Percentiles rank a stretch among this genome's conserved stretches.
Conservation (phyloP, 1,140 invertebrate genomes). For the Amphibalanus amphitrite region DNA sequence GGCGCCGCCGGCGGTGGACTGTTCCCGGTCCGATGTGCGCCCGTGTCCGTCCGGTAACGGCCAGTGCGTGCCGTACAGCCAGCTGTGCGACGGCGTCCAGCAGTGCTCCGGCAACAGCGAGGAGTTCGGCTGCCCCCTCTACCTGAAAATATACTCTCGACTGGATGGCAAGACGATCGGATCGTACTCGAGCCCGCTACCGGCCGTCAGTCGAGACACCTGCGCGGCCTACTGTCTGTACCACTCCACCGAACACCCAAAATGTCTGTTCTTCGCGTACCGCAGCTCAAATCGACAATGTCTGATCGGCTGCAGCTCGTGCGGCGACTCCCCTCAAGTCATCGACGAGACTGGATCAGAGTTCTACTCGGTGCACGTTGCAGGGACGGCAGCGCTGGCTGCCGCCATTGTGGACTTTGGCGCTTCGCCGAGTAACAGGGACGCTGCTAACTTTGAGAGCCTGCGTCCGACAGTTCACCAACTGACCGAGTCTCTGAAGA, state of each 20-base stretch:
- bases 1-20: not conserved
- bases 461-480: not conserved
- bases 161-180: not conserved
- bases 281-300: not conserved
- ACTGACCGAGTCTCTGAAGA: not conserved
- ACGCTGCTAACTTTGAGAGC: not conserved
- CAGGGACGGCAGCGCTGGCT: too few species aligned
- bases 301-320: not conserved
- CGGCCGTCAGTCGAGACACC: not conserved
- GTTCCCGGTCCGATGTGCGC: not conserved
- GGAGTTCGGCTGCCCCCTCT: not conserved
- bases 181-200: not conserved
- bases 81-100: not conserved
- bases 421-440: not conserved
- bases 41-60: not conserved
- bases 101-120: not conserved
- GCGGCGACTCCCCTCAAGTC: not conserved
- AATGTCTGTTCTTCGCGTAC: not conserved
- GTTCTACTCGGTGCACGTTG: not conserved
- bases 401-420: too few species aligned
- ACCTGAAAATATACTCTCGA: not conserved
- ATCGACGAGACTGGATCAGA: not conserved
- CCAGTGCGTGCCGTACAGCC: not conserved
- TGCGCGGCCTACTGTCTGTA: not conserved
- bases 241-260: not conserved